phyloP scores from a whole-genome alignment of 2,797 vertebrate species.

The Aselliscus stoliczkanus region DNA sequence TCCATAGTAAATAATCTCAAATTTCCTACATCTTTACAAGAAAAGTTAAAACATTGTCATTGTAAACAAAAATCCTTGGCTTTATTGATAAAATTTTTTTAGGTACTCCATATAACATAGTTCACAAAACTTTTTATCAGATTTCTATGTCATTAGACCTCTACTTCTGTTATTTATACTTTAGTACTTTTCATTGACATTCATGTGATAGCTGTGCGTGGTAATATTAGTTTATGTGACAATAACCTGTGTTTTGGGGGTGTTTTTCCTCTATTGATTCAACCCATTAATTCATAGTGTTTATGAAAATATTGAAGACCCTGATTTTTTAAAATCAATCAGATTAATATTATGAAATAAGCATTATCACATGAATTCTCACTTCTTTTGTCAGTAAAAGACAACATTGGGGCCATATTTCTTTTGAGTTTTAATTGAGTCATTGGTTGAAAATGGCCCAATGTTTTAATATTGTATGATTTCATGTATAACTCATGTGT shows the following conservation, averaged over 20 bases:
- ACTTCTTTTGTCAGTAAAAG: neutral
- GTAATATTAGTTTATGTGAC: neutral
- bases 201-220: neutral
- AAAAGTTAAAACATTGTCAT: neutral
- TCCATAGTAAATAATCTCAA: neutral
- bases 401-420: neutral
- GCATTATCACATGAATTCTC: neutral
- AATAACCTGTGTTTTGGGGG: neutral
- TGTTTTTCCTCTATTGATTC: neutral
- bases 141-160: neutral
- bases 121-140: neutral
- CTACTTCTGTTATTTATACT: neutral
- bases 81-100: slow-evolving; percentile 1
- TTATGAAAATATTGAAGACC: neutral
- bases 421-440: neutral
- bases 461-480: neutral
- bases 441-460: neutral
- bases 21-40: neutral
- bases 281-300: neutral
- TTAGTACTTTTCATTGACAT: neutral
- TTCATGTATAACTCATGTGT: neutral
- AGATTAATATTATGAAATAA: neutral
- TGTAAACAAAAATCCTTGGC: neutral
- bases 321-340: neutral
- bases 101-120: neutral